phyloP scores from a whole-genome alignment of 2,797 vertebrate species.

The Florisuga fusca region DNA sequence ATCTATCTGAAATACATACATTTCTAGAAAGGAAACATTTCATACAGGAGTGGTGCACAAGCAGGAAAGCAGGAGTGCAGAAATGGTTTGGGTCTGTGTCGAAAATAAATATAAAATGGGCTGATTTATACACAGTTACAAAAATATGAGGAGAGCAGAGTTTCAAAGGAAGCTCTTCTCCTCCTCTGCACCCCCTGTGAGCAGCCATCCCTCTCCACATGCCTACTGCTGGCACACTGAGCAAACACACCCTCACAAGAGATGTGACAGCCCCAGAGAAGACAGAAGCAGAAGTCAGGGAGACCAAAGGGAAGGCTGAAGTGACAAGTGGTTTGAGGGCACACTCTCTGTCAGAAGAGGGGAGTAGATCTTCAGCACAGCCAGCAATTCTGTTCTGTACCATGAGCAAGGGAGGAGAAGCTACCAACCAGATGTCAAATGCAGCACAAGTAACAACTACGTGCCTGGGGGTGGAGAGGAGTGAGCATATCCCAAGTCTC shows the following conservation, averaged over 20 bases:
- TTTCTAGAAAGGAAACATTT: not conserved
- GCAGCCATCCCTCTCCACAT: fast-evolving
- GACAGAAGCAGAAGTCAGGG: not conserved
- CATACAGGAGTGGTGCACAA: not conserved
- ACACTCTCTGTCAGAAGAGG: not conserved
- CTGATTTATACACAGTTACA: not conserved
- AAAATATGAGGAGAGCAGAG: not conserved
- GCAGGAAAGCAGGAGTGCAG: not conserved
- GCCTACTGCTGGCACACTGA: fast-evolving
- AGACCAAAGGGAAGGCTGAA: not conserved
- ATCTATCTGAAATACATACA: fast-evolving
- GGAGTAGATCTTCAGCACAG: not conserved
- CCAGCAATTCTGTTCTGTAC: not conserved
- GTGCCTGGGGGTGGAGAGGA: not conserved
- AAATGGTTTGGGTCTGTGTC: not conserved
- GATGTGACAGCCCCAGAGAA: not conserved
- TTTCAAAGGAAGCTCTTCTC: not conserved
- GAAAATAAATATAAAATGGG: not conserved
- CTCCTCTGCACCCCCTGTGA: not conserved
- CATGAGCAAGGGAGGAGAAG: not conserved
- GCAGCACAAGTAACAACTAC: not conserved
- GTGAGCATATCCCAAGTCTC: not conserved
- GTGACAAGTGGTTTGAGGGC: not conserved
- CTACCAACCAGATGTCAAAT: not conserved
- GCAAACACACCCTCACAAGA: fast-evolving